Evolutionary conservation across 1,140 invertebrate genomes (phyloP), one percentile per base, ranked within the genome.

Genomic region (Brachionus asplanchnoidis): DNA sequence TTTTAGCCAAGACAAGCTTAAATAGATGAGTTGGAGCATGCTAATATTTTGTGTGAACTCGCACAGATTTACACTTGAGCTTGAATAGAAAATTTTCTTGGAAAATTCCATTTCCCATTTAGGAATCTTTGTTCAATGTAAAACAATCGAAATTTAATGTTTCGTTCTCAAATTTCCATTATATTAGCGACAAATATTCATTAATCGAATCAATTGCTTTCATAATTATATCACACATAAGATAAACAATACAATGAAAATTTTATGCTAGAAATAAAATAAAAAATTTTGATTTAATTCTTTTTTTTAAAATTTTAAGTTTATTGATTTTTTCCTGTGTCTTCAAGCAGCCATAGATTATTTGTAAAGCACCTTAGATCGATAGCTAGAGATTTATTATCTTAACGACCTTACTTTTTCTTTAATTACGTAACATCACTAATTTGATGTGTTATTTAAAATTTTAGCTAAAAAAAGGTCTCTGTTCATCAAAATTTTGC

Each of bases 171-270:
- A 40, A 40, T 73, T 73, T 40, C 17, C n/a, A 73, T 73, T 73
- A 40, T 40, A 73, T 73, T 73, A 11, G 17, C 9, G 36, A 36
- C 68, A 42, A 73, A 73, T n/a, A 73, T 73, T 73, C 68, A 73
- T 73, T 73, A 73, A 73, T 73, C 28, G 36, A 73, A 73, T 73
- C 68, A 73, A 73, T 73, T 73, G 36, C 17, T 73, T 73, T 73
- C 36, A 40, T 40, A 40, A 40, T 42, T 40, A 42, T 73, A 40
- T 42, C 20, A 12, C 32, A 73, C 17, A 73, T 42, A 36, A 73
- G 68, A 73, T 40, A 73, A 73, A 73, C 36, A 73, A 73, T 20
- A 73, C 32, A 20, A 42, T 42, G 17, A 42, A 44, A 73, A 73
- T 73, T 73, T 40, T 73, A 40, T 73, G 68, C 68, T 20, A 42